Evolutionary conservation across 2,888 invertebrate species (phyloP).

Genomic region (Pseudococcus viburni): DNA sequence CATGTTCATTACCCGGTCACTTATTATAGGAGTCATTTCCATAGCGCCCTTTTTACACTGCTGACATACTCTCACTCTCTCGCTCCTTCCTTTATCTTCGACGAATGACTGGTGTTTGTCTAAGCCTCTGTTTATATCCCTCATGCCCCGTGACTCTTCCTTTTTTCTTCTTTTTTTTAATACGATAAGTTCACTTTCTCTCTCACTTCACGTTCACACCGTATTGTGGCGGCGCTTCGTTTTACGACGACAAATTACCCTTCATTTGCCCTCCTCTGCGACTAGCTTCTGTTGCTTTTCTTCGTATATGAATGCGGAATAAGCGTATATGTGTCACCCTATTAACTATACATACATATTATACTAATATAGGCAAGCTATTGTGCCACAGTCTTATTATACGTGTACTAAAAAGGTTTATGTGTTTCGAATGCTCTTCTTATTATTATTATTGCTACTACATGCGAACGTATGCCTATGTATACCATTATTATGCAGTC

Average conservation of each 20-base stretch:
- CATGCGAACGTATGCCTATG: not conserved
- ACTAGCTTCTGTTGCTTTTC: not conserved
- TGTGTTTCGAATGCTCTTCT: not conserved
- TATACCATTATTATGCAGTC: not conserved
- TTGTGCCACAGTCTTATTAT: not conserved
- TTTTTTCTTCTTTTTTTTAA: not conserved
- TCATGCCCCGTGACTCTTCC: not conserved
- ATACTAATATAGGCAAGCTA: not conserved
- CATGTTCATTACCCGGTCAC: conserved; percentile 45
- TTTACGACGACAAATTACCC: not conserved
- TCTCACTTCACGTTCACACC: not conserved
- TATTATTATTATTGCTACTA: not conserved
- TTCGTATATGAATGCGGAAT: not conserved
- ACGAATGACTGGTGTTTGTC: not conserved
- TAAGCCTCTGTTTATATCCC: no score
- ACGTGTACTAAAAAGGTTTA: not conserved
- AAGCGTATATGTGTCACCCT: not conserved
- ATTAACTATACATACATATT: not conserved
- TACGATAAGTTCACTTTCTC: not conserved
- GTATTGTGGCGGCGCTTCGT: not conserved
- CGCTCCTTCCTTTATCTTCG: not conserved
- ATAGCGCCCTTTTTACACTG: conserved; percentile 33
- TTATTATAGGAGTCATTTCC: conserved; percentile 40
- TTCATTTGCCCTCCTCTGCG: not conserved
- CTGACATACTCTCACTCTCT: conserved; percentile 13